Conservation (phyloP, 2,113 vertebrate species). For the Hoplias malabaricus region DNA sequence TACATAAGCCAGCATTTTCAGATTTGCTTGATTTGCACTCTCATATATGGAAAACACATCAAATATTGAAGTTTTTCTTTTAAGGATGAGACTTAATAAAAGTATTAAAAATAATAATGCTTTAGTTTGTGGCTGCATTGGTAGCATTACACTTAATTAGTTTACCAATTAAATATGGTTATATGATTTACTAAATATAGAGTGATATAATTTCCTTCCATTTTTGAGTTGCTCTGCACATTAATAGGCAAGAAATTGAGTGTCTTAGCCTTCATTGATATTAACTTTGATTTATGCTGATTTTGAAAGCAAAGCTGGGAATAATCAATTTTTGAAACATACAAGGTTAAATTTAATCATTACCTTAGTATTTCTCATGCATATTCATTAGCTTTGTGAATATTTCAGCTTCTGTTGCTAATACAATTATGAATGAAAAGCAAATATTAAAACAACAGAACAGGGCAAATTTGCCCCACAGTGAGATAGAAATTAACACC, state of each 20-base stretch:
- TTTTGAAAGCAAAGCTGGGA: background rate
- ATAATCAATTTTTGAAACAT: conserved; percentile 15
- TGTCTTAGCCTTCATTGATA: background rate
- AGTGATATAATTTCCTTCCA: background rate
- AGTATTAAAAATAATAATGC: background rate
- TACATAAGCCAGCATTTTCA: background rate
- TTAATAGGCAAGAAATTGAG: background rate
- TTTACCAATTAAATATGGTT: conserved; percentile 18
- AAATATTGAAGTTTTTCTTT: background rate
- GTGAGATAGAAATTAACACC: conserved; percentile 7
- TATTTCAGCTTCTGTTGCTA: conserved; percentile 4
- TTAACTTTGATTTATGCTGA: background rate
- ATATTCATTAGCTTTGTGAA: conserved; percentile 2
- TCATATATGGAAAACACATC: background rate
- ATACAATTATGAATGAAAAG: background rate
- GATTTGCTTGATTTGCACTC: background rate
- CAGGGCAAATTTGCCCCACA: background rate
- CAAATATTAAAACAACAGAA: background rate
- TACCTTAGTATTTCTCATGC: background rate
- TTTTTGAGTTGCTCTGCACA: background rate
- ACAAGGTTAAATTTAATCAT: conserved; percentile 7
- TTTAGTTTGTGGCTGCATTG: background rate
- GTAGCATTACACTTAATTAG: background rate
- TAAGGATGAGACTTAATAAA: background rate
- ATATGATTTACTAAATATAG: conserved; percentile 11